Conservation (phyloP, 2,797 vertebrate genomes). For the Brachymystax lenok region DNA sequence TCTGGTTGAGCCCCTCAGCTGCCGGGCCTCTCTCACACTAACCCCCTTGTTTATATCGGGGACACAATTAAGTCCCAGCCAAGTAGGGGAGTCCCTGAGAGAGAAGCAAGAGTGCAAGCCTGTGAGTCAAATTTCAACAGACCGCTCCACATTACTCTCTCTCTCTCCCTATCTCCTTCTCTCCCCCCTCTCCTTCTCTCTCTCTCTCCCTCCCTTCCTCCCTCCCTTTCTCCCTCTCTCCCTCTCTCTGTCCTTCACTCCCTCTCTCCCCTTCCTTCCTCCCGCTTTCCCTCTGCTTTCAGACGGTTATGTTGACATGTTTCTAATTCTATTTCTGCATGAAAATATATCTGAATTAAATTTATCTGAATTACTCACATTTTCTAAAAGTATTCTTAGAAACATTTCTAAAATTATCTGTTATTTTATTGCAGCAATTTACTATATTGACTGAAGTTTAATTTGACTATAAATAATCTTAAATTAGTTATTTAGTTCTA, state of each 20-base stretch:
- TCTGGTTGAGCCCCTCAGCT: conserved; percentile 86
- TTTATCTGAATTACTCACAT: not conserved
- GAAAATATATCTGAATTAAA: not conserved
- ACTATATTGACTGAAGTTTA: not conserved
- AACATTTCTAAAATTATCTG: not conserved
- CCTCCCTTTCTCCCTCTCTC: not conserved
- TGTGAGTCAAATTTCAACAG: conserved; percentile 82
- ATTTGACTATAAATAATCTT: conserved; percentile 5
- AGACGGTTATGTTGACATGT: not conserved
- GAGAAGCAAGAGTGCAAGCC: conserved; percentile 88
- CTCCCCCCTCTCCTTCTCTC: no score
- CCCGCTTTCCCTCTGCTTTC: conserved; percentile 13
- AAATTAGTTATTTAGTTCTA: not conserved
- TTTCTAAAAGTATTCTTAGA: not conserved
- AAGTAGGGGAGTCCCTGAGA: conserved; percentile 89
- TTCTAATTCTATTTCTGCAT: not conserved
- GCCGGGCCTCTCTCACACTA: conserved; percentile 87
- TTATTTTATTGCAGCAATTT: not conserved
- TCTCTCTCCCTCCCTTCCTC: no score
- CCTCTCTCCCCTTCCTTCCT: not conserved
- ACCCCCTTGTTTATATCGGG: conserved; percentile 91
- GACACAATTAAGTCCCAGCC: conserved; percentile 85
- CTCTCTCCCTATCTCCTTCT: no score
- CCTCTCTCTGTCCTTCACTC: conserved; percentile 4
- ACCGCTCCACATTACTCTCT: conserved; percentile 30